phyloP scores from a whole-genome alignment of 2,888 invertebrate genomes.

The Cephonodes hylas region DNA sequence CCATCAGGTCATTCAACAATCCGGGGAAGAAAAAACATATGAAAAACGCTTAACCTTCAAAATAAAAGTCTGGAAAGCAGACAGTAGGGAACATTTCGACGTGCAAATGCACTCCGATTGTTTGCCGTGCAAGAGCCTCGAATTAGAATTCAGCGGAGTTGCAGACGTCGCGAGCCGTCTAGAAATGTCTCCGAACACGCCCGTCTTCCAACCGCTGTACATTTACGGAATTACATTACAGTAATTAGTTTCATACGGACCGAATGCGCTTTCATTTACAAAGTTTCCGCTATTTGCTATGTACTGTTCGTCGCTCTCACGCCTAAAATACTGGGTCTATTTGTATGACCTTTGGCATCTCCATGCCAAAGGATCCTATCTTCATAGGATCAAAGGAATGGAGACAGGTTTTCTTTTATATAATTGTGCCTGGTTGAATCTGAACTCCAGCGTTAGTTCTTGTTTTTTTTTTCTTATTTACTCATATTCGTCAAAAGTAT shows the following conservation, averaged over 20 bases:
- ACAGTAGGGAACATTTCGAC: background rate
- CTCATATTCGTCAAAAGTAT: background rate
- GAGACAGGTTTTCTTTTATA: too few relatives aligned
- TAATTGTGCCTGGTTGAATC: background rate
- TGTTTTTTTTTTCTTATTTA: too few relatives aligned
- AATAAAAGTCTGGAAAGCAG: background rate
- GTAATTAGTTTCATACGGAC: background rate
- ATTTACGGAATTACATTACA: background rate
- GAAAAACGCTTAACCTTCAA: background rate
- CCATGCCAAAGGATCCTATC: too few relatives aligned
- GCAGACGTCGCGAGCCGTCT: constrained; percentile 3
- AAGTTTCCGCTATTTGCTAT: background rate
- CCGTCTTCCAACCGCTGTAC: background rate
- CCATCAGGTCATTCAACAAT: too few relatives aligned
- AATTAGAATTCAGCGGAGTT: background rate
- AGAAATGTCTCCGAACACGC: background rate
- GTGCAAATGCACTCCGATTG: background rate
- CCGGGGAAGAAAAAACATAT: too few relatives aligned
- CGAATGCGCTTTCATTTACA: too few relatives aligned
- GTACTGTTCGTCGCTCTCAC: too few relatives aligned
- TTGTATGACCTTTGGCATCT: too few relatives aligned
- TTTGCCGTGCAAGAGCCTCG: background rate
- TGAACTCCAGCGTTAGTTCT: too few relatives aligned
- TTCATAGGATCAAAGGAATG: too few relatives aligned
- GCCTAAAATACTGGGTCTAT: too few relatives aligned